phyloP scores from a whole-genome alignment of 2,888 invertebrate genomes.

The Clitarchus hookeri region DNA sequence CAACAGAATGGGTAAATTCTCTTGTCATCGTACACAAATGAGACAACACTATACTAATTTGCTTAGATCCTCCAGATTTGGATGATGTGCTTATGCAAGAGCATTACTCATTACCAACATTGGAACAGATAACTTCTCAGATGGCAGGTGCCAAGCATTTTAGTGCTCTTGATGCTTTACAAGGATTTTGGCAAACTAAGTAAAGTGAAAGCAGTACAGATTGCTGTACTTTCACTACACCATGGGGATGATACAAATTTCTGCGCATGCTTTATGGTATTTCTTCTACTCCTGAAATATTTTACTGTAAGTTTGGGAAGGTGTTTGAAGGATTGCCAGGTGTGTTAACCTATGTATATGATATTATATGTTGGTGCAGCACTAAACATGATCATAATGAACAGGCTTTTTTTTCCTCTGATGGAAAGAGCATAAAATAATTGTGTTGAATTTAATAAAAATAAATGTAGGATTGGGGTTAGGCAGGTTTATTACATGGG shows the following conservation, averaged over 20 bases:
- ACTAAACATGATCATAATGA: too few relatives aligned
- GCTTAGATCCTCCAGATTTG: not conserved
- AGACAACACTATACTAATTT: not conserved
- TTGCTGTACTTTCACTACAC: not conserved
- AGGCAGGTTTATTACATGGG: too few relatives aligned
- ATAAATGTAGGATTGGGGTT: too few relatives aligned
- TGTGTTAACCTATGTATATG: too few relatives aligned
- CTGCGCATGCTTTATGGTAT: not conserved
- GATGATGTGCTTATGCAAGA: not conserved
- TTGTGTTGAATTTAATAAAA: too few relatives aligned
- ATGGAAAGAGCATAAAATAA: too few relatives aligned
- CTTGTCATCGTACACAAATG: not conserved
- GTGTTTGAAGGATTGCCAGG: too few relatives aligned
- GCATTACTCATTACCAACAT: not conserved
- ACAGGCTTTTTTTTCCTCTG: too few relatives aligned
- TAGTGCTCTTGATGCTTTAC: not conserved
- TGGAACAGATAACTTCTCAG: not conserved
- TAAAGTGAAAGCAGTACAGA: not conserved
- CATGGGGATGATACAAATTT: not conserved
- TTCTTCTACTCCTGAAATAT: not conserved
- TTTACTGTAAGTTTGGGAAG: too few relatives aligned
- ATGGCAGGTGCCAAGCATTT: not conserved
- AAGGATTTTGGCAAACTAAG: not conserved
- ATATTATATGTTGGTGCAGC: too few relatives aligned
- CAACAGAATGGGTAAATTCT: too few relatives aligned